These are phyloP conservation scores for Merops nubicus DNA, from an alignment of 2,113 vertebrate species.

Conservation along the genomic window DNA sequence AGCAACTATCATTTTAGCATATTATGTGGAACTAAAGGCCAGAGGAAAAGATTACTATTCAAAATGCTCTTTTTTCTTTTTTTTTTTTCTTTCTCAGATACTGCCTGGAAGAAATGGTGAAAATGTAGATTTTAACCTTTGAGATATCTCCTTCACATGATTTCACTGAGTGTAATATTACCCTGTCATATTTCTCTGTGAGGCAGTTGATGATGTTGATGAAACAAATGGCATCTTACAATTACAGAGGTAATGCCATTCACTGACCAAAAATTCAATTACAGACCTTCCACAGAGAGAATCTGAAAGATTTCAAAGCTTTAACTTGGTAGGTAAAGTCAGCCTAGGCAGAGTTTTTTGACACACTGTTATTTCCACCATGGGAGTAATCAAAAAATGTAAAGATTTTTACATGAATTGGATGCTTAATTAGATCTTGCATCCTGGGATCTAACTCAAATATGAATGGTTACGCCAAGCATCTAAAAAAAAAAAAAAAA, in stretches of 20 bases:
- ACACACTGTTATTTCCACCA: not conserved
- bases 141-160: not conserved
- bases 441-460: not conserved
- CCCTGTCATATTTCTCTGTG: not conserved
- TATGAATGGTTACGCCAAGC: not conserved
- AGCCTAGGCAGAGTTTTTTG: not conserved
- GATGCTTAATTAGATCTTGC: not conserved
- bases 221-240: not conserved
- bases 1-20: slow-evolving; percentile 31
- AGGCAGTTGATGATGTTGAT: not conserved
- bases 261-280: not conserved
- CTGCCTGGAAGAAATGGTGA: not conserved
- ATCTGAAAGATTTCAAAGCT: not conserved
- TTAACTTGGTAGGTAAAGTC: not conserved
- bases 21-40: slow-evolving; percentile 34
- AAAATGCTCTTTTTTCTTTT: not conserved
- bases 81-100: not conserved
- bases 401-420: not conserved
- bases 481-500: not conserved
- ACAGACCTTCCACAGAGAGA: not conserved
- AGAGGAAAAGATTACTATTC: slow-evolving; percentile 39
- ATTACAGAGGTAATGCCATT: not conserved
- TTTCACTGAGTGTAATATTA: not conserved
- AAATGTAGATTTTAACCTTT: slow-evolving; percentile 62
- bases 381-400: not conserved